Evolutionary conservation across 2,888 invertebrate species (phyloP).

Genomic region (Nysson spinosus): DNA sequence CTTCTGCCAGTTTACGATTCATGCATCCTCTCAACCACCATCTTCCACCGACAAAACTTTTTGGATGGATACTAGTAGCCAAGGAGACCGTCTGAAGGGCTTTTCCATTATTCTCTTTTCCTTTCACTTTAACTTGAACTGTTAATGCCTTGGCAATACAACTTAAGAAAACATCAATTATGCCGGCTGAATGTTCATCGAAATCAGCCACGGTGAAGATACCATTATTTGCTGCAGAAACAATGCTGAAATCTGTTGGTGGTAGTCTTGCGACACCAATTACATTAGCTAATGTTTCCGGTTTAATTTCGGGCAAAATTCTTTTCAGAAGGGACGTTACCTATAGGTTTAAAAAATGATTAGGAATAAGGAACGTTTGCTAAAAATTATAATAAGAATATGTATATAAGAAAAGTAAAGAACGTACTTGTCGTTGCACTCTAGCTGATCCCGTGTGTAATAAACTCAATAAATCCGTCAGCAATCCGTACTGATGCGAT

Average conservation of each 20-base stretch:
- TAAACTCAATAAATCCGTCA: constrained; percentile 90
- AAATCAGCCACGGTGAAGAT: constrained; percentile 77
- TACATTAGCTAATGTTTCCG: constrained; percentile 88
- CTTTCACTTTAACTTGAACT: constrained; percentile 91
- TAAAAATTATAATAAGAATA: neutral
- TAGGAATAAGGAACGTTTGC: neutral
- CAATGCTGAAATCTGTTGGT: constrained; percentile 87
- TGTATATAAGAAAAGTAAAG: neutral
- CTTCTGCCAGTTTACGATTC: constrained; percentile 90
- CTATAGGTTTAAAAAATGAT: constrained; percentile 48
- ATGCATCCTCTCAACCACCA: constrained; percentile 95
- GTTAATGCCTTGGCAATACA: constrained; percentile 94
- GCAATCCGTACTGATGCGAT: constrained; percentile 91
- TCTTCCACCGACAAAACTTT: constrained; percentile 79
- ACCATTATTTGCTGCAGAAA: constrained; percentile 80
- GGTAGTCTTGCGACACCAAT: constrained; percentile 85
- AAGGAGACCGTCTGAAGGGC: constrained; percentile 80
- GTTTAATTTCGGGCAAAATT: constrained; percentile 93
- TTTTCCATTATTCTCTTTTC: constrained; percentile 79
- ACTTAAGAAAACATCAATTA: constrained; percentile 93
- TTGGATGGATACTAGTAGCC: constrained; percentile 81
- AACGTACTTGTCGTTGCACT: constrained; percentile 91
- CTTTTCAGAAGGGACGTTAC: constrained; percentile 91
- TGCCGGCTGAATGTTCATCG: constrained; percentile 82
- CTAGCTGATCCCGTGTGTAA: constrained; percentile 96